Conservation (phyloP, 2,113 vertebrate genomes). For the Fukomys damarensis region DNA sequence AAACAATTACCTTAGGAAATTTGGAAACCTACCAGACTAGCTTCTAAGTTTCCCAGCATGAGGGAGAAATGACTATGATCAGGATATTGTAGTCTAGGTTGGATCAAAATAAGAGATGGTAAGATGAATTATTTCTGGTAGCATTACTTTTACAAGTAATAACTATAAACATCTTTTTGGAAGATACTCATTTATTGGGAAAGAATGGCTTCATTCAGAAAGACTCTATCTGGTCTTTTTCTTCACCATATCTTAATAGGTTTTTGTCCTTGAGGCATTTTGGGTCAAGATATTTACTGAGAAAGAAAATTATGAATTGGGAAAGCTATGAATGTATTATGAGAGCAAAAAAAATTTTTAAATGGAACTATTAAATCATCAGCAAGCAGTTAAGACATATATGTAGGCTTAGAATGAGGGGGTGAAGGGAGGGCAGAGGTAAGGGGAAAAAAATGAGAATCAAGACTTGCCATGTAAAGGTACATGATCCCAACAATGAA, state of each 20-base stretch:
- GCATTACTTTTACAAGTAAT: conserved; percentile 44
- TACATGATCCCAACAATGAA: too few species aligned
- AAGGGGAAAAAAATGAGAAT: too few species aligned
- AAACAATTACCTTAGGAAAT: conserved; percentile 72
- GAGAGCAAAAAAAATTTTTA: background rate
- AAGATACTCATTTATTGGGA: conserved; percentile 42
- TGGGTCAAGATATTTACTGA: background rate
- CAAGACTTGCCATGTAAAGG: too few species aligned
- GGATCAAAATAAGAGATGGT: conserved; percentile 51
- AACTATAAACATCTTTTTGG: background rate
- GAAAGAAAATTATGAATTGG: background rate
- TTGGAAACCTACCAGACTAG: conserved; percentile 13
- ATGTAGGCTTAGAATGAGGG: background rate
- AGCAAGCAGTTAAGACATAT: background rate
- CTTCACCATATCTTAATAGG: background rate
- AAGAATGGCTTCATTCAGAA: conserved; percentile 40
- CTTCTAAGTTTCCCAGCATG: conserved; percentile 62
- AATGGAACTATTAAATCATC: background rate
- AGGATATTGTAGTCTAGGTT: background rate
- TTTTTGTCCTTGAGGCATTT: conserved; percentile 23
- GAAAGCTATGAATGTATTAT: conserved; percentile 26
- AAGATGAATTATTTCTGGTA: conserved; percentile 52
- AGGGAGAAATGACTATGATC: background rate
- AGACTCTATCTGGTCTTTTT: background rate
- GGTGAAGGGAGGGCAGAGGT: too few species aligned